phyloP scores from a whole-genome alignment of 2,888 invertebrate genomes.

The Galeopsomyia nigrocyanea region DNA sequence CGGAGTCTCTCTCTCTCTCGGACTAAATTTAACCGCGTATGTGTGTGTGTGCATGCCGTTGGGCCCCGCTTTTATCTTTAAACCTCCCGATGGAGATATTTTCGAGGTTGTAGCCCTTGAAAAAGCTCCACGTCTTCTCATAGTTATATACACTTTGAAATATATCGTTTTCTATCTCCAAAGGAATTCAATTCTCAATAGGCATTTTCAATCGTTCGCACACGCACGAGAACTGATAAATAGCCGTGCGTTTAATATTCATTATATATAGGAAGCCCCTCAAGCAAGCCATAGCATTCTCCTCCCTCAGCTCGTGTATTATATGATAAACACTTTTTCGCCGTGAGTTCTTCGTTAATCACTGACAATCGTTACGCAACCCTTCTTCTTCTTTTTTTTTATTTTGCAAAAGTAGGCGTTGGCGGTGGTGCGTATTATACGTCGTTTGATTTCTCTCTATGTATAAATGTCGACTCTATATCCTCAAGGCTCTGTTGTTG shows the following conservation, averaged over 20 bases:
- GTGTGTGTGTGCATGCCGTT: neutral
- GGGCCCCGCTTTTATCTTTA: constrained; percentile 29
- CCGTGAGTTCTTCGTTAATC: too few relatives aligned
- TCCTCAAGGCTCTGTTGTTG: neutral
- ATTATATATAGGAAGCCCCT: neutral
- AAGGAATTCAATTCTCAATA: too few relatives aligned
- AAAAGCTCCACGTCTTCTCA: neutral
- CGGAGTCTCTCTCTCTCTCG: neutral
- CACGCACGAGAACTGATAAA: too few relatives aligned
- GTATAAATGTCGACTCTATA: too few relatives aligned
- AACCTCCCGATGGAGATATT: constrained; percentile 37
- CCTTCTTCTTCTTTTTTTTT: too few relatives aligned
- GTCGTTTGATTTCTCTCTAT: constrained; percentile 35
- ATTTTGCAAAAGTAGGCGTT: constrained; percentile 27
- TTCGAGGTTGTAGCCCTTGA: constrained; percentile 29
- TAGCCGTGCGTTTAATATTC: neutral
- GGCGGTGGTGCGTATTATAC: neutral
- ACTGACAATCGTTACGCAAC: too few relatives aligned
- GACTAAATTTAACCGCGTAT: constrained; percentile 38
- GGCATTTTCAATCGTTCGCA: too few relatives aligned
- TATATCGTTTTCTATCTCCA: too few relatives aligned
- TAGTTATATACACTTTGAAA: too few relatives aligned
- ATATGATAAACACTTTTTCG: too few relatives aligned
- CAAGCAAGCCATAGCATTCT: too few relatives aligned
- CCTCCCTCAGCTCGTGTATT: too few relatives aligned